Conservation (phyloP, 1,140 invertebrate genomes). For the Ladona fulva region DNA sequence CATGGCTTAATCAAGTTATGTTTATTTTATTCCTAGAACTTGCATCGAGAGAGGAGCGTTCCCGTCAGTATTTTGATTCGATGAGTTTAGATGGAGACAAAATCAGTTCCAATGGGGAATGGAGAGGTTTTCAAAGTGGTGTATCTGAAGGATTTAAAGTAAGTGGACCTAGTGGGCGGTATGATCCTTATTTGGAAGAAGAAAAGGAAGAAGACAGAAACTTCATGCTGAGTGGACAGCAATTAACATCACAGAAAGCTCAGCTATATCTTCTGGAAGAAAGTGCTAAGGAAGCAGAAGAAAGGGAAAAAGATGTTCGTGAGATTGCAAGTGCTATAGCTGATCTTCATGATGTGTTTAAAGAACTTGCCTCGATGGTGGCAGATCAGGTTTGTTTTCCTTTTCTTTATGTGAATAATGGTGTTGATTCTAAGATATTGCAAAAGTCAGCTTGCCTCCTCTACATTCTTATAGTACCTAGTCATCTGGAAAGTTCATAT, state of each 20-base stretch:
- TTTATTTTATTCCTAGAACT: not conserved
- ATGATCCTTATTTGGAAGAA: not conserved
- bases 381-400: slow-evolving; percentile 46
- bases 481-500: too few species aligned
- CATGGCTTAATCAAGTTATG: not conserved
- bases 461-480: too few species aligned
- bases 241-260: not conserved
- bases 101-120: not conserved
- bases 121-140: too few species aligned
- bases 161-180: not conserved
- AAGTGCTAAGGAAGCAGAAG: slow-evolving; percentile 67
- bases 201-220: not conserved
- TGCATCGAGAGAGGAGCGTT: not conserved
- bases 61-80: not conserved
- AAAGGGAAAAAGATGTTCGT: slow-evolving; percentile 82
- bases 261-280: slow-evolving; percentile 72
- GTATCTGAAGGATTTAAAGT: too few species aligned
- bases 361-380: slow-evolving; percentile 55
- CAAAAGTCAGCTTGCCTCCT: too few species aligned
- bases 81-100: not conserved
- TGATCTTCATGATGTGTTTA: slow-evolving; percentile 90
- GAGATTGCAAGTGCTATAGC: slow-evolving; percentile 85
- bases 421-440: too few species aligned
- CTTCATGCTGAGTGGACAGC: not conserved
- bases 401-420: too few species aligned